Evolutionary conservation across 2,797 vertebrate genomes (phyloP), one percentile per base, ranked within the genome.

Genomic region (Chelon auratus): DNA sequence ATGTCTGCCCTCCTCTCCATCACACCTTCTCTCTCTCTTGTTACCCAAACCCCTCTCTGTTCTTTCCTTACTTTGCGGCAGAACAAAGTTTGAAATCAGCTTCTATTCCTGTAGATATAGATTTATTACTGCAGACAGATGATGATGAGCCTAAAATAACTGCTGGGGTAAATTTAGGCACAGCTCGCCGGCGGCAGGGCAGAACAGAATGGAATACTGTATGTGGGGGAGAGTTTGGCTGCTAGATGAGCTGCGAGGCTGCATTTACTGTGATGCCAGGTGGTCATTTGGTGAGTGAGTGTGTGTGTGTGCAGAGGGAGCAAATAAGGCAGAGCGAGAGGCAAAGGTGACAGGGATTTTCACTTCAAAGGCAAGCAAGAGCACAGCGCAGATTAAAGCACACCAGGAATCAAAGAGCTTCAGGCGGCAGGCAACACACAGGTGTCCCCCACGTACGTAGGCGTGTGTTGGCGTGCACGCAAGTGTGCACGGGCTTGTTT

Each of bases 351-450:
- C 67, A 30, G 74, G 80, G 85, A 91, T 94, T 92, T 93, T 83
- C 93, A 94, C 93, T 94, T 95, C 93, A 95, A 95, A 95, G 86
- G 84, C 75, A 57, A 79, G 67, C 78, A 58, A 65, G 82, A 84
- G 81, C 83, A 75, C 84, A 79, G 83, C 71, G 6, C 87, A 94
- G 94, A 95, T 95, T 95, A 95, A 95, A 95, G 93, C 92, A 4
- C 91, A 86, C 72, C 84, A 62, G 88, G 92, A 91, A 94, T 95
- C 92, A 95, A 94, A 94, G 91, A 74, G 76, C 90, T 82, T 84
- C 89, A 80, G 91, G 92, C 87, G 84, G 89, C 48, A 54, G 80
- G 87, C 87, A 86, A 86, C 88, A 83, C 91, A 91, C 84, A 91
- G 87, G 87, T 93, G 87, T 83, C 80, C 79, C 84, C 74, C 55